Evolutionary conservation across 2,888 invertebrate genomes (phyloP), one percentile per base, ranked within the genome.

Genomic region (Leucophenga maculata): DNA sequence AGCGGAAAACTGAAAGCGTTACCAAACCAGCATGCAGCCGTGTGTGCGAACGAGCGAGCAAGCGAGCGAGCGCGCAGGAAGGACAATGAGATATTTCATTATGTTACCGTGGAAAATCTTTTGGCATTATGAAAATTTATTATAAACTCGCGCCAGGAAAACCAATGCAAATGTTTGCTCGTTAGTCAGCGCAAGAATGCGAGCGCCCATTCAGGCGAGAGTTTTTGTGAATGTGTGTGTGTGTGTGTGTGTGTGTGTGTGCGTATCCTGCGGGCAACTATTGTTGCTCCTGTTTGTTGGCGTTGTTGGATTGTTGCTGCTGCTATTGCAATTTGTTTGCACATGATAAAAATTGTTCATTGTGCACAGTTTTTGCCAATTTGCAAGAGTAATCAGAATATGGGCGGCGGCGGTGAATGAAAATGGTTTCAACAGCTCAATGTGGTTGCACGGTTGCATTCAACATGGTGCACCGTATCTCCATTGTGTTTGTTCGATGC

Each of bases 121-220:
- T 3, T 39, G 32, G 39, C 60, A 60, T 60, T 39, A 60, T 60
- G 60, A n/a, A 60, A 60, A 60, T 60, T 60, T 60, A 60, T 60
- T 60, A 60, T 60, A 39, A 60, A 60, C 39, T 32, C 16, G 60
- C 39, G 39, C 39, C 11, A 8, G 39, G 39, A 39, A 60, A 60
- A 39, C 55, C 39, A 39, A 39, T 39, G 39, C 39, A 39, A 39
- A 26, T 57, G 57, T 57, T 57, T 57, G 57, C 57, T 57, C 57
- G 57, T 57, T 60, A 39, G 60, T 60, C 26, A 39, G 39, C 39
- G 39, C 39, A 11, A 39, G 39, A 39, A 11, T 26, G 4, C 26
- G 26, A 26, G 11, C 11, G 39, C 39, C 39, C 11, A 39, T 39
- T 39, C 39, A 39, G 11, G 39, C 39, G 39, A 11, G 11, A 39